phyloP scores from a whole-genome alignment of 2,888 invertebrate species.

The Siphlonurus alternatus region DNA sequence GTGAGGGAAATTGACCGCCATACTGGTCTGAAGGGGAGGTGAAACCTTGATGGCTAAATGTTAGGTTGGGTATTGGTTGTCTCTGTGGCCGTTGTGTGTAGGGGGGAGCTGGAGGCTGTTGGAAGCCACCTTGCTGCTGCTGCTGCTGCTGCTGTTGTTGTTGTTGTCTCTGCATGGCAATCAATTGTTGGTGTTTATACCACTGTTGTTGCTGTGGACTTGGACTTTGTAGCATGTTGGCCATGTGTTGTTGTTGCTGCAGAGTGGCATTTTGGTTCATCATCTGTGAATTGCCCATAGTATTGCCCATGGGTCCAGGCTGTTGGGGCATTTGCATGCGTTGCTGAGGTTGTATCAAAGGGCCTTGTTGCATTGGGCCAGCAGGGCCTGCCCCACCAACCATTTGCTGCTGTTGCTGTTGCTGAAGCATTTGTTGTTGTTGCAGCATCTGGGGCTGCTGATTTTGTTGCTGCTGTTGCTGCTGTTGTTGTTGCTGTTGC shows the following conservation, averaged over 20 bases:
- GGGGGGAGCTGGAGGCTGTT: slow-evolving; percentile 40
- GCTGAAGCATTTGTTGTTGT: slow-evolving; percentile 30
- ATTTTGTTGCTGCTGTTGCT: slow-evolving; percentile 33
- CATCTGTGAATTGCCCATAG: neutral
- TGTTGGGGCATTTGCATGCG: slow-evolving; percentile 11
- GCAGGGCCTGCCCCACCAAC: slow-evolving; percentile 14
- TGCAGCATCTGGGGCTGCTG: slow-evolving; percentile 23
- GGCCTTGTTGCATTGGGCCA: slow-evolving; percentile 10
- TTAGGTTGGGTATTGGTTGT: slow-evolving; percentile 22
- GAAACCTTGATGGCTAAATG: slow-evolving; percentile 9
- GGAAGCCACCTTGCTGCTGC: slow-evolving; percentile 31
- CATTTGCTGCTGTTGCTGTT: slow-evolving; percentile 33
- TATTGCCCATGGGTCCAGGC: neutral
- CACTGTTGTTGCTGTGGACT: slow-evolving; percentile 25
- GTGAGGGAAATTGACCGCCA: slow-evolving; percentile 12
- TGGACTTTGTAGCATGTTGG: neutral
- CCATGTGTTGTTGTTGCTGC: slow-evolving; percentile 17
- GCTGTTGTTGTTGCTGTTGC: slow-evolving; percentile 22
- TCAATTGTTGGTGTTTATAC: slow-evolving; percentile 27
- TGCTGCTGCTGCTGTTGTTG: slow-evolving; percentile 30
- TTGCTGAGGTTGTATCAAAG: slow-evolving; percentile 15
- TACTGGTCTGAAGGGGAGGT: slow-evolving; percentile 6
- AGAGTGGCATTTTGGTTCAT: neutral
- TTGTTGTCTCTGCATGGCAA: slow-evolving; percentile 23
- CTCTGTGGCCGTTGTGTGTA: slow-evolving; percentile 31